Evolutionary conservation across 23 tunicate genomes (phyloP).

Genomic region (Styela plicata): DNA sequence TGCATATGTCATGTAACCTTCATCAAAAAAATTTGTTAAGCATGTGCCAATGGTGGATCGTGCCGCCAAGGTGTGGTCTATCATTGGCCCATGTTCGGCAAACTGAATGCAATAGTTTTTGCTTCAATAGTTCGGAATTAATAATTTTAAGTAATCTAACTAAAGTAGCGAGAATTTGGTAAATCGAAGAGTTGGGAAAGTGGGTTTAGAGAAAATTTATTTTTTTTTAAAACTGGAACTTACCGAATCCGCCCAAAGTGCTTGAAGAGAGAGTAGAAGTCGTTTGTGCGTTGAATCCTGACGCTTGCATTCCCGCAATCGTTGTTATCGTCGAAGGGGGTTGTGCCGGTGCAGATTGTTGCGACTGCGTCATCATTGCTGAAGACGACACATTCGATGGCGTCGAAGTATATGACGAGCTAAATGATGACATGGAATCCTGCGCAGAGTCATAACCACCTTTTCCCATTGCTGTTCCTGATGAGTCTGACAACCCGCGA

Average conservation of each 20-base stretch:
- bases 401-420: conserved; percentile 7
- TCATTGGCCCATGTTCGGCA: too few relatives aligned
- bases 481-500: conserved; percentile 41
- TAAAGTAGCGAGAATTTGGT: too few relatives aligned
- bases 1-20: too few relatives aligned
- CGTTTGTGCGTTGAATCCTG: conserved; percentile 4
- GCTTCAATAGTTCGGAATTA: too few relatives aligned
- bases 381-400: not conserved
- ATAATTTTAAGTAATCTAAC: too few relatives aligned
- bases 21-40: too few relatives aligned
- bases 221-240: too few relatives aligned
- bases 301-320: not conserved
- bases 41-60: too few relatives aligned
- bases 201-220: too few relatives aligned
- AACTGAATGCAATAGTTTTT: too few relatives aligned
- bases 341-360: not conserved
- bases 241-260: conserved; percentile 34
- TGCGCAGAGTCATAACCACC: conserved; percentile 45
- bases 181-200: too few relatives aligned
- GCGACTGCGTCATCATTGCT: conserved; percentile 2
- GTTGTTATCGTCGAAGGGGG: not conserved
- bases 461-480: conserved; percentile 20
- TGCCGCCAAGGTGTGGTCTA: too few relatives aligned
- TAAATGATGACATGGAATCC: conserved; percentile 11
- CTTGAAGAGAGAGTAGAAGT: not conserved